A percentile compares a stretch with the other conserved stretches of the same genome.
phyloP scores from a whole-genome alignment of 30 jellyfish, hydroid and myxozoan species.

The Haliclystus octoradiatus region DNA sequence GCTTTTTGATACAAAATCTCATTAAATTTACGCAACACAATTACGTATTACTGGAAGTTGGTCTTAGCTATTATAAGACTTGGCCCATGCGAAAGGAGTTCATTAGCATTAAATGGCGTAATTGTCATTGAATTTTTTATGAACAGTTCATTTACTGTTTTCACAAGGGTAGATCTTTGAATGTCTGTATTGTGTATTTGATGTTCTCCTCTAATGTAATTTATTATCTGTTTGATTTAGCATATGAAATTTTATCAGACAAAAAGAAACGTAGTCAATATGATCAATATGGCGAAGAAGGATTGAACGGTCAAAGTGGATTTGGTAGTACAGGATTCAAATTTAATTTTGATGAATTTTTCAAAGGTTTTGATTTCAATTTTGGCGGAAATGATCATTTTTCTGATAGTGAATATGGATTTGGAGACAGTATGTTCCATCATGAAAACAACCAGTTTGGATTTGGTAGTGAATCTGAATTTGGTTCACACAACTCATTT shows the following conservation, averaged over 20 bases:
- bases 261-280: slow-evolving; percentile 78
- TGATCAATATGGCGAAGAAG: slow-evolving; percentile 94
- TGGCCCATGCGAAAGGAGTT: too few relatives aligned
- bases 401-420: slow-evolving; percentile 11
- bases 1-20: too few relatives aligned
- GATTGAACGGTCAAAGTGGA: slow-evolving; percentile 88
- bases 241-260: slow-evolving; percentile 92
- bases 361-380: slow-evolving; percentile 41
- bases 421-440: slow-evolving; percentile 2
- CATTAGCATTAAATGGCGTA: too few relatives aligned
- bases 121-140: too few relatives aligned
- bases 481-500: slow-evolving; percentile 20
- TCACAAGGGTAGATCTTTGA: too few relatives aligned
- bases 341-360: slow-evolving; percentile 65
- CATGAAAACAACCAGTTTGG: not conserved
- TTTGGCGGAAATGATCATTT: slow-evolving; percentile 2
- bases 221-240: slow-evolving; percentile 43
- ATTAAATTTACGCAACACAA: too few relatives aligned
- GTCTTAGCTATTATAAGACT: too few relatives aligned
- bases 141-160: too few relatives aligned
- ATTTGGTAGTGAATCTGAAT: not conserved
- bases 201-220: too few relatives aligned
- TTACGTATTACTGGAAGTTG: too few relatives aligned
- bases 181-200: too few relatives aligned
- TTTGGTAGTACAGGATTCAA: slow-evolving; percentile 77